Base-by-base conservation (phyloP, 2,888 invertebrate species). In the Synanthedon formicaeformis region DNA sequence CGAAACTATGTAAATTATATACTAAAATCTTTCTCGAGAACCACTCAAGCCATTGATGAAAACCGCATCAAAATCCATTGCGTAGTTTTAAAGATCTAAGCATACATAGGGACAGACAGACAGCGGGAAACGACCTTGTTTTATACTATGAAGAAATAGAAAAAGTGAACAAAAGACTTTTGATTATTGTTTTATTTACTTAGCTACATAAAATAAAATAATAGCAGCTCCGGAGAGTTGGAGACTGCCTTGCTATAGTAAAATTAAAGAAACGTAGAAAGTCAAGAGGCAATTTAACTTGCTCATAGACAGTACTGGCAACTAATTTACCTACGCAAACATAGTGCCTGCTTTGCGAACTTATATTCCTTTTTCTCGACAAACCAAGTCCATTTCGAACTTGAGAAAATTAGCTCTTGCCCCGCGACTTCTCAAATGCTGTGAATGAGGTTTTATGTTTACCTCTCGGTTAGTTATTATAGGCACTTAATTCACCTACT, bases 221-320 rank as follows among this genome's bases (percentile, higher is more conserved):
- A 34, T 34, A 34, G 34, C 10, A 34, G 34, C 34, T 34, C 34
- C 10, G 34, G 34, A 34, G 34, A 34, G 34, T 34, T 10, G 34
- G 34, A 34, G 34, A 45, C 45, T 13, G 13, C 12, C n/a, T 41
- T 48, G 12, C 12, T 11, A 41, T 54, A 52, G 48, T 69, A 77
- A 75, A 76, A 72, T 70, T 67, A 73, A 72, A 71, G 63, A 61
- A 69, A 63, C 61, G 59, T 61, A 56, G 50, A 60, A 53, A 54
- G 65, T 65, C 72, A 72, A 66, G 64, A 60, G 68, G 73, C 79
- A 81, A 81, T 81, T 71, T 78, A 81, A 81, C 75, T 81, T 77
- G 68, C 62, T 69, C 71, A 61, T 51, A 48, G 74, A 73, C 70
- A 73, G 76, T 67, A 51, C 34, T 34, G 34, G 67, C 70, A 75